These are phyloP conservation scores for Crocallis elinguaria DNA, from an alignment of 2,888 invertebrate genomes.

Conservation along the genomic window DNA sequence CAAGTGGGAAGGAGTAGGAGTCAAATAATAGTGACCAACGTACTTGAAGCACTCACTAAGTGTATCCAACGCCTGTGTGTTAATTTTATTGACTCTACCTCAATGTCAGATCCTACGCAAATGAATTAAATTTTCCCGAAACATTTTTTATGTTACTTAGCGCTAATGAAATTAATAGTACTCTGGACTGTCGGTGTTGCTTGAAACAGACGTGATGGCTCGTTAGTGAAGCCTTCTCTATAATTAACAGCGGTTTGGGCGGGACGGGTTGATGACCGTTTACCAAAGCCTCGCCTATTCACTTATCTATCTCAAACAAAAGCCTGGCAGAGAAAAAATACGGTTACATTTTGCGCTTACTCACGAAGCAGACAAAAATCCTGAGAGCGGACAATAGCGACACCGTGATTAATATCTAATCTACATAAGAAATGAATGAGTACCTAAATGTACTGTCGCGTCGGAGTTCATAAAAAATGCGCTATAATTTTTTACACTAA, in stretches of 20 bases:
- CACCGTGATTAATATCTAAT: slow-evolving; percentile 72
- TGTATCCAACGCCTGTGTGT: neutral
- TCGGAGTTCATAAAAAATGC: slow-evolving; percentile 31
- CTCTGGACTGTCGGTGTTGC: slow-evolving; percentile 34
- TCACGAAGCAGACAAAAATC: slow-evolving; percentile 64
- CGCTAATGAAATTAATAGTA: slow-evolving; percentile 49
- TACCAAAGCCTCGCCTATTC: slow-evolving; percentile 66
- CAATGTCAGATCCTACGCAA: slow-evolving; percentile 19
- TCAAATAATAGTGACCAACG: slow-evolving; percentile 12
- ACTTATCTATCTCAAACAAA: slow-evolving; percentile 80
- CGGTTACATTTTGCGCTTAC: slow-evolving; percentile 70
- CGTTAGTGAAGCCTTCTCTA: slow-evolving; percentile 65
- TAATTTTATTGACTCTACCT: slow-evolving; percentile 13
- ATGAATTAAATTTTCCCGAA: slow-evolving; percentile 24
- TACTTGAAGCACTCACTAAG: neutral
- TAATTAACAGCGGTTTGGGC: slow-evolving; percentile 64
- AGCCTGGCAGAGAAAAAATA: slow-evolving; percentile 57
- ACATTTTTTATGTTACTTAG: slow-evolving; percentile 29
- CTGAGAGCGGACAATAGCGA: slow-evolving; percentile 67
- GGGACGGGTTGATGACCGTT: slow-evolving; percentile 71
- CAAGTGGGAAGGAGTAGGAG: slow-evolving; percentile 20
- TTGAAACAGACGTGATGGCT: slow-evolving; percentile 53
- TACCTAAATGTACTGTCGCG: slow-evolving; percentile 34
- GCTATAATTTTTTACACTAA: slow-evolving; percentile 31
- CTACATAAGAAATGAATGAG: slow-evolving; percentile 50